Evolutionary conservation across 2,888 invertebrate genomes (phyloP).

Genomic region (Brachyopa scutellaris): DNA sequence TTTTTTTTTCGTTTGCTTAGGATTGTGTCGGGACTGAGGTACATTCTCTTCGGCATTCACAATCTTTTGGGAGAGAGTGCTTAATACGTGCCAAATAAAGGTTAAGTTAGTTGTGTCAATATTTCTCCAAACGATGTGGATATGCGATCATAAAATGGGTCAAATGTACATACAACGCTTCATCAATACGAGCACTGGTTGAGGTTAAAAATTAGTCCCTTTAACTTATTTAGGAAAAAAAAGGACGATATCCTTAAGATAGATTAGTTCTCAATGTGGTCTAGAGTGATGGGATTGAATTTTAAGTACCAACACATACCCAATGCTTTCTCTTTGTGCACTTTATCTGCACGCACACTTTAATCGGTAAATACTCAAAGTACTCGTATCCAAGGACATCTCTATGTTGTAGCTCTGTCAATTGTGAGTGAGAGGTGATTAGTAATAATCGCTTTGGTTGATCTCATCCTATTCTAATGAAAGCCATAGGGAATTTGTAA

Average conservation of each 20-base stretch:
- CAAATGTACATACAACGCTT: slow-evolving; percentile 11
- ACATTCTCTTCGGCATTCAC: background rate
- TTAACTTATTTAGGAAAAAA: background rate
- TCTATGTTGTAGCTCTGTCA: slow-evolving; percentile 14
- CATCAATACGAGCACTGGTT: background rate
- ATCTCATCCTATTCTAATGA: slow-evolving; percentile 24
- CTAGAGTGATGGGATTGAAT: slow-evolving; percentile 12
- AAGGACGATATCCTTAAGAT: slow-evolving; percentile 6
- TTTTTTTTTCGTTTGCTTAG: slow-evolving; percentile 52
- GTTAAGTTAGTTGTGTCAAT: slow-evolving; percentile 21
- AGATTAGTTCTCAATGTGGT: slow-evolving; percentile 5
- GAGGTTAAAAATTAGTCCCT: background rate
- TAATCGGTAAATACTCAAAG: background rate
- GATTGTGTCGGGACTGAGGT: slow-evolving; percentile 11
- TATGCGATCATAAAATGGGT: no score
- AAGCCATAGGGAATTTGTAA: slow-evolving; percentile 46
- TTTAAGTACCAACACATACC: slow-evolving; percentile 22
- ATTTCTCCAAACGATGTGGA: slow-evolving; percentile 9
- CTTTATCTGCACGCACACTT: no score
- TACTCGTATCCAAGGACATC: slow-evolving; percentile 12
- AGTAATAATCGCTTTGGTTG: slow-evolving; percentile 55
- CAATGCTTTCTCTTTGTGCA: no score
- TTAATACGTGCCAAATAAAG: slow-evolving; percentile 17
- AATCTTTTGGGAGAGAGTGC: background rate
- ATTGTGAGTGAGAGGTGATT: slow-evolving; percentile 57